Base-by-base conservation (phyloP, 2,797 vertebrate genomes). In the Darevskia mixta region DNA sequence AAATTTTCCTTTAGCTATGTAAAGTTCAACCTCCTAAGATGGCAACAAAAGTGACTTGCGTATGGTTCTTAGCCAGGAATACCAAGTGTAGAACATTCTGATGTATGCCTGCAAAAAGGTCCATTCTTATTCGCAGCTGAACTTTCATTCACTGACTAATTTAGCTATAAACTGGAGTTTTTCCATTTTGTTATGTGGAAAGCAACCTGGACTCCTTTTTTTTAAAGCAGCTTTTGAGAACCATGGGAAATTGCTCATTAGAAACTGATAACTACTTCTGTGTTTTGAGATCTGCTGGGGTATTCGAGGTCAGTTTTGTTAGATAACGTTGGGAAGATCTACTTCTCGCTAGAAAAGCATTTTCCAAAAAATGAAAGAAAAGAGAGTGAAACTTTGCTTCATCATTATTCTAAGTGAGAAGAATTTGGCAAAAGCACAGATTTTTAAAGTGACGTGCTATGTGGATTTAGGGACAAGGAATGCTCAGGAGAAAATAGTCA, bases 11-110 rank as follows among this genome's bases (percentile, higher is more conserved):
- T 86, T 45, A 87, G 67, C 76, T 55, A 8, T 0, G 0, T 79
- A 61, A 5, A 64, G 66, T 61, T 32, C 20, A 90, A 23, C 0
- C 25, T 67, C 88, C 78, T 58, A 0, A 6, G 79, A 41, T 85
- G 32, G 69, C 41, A 77, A 89, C n/a, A 82, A 78, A 90, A 90
- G 88, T 73, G 69, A 81, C 80, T 0, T 2, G 38, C 23, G 61
- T 0, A 0, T 5, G 5, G 61, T 55, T 75, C 32, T 86, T 58
- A 0, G 69, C 25, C 32, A 67, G n/a, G 2, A 85, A 85, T 69
- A 58, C 29, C 71, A 43, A 55, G 58, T 66, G 73, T 87, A 77
- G 66, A 79, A 55, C 11, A 0, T 82, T 91, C 85, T 79, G 69
- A 18, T 0, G 1, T 85, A 83, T 76, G 45, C 27, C 18, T 86